Evolutionary conservation across 2,888 invertebrate species (phyloP).

Genomic region (Oxyteleia sp.): DNA sequence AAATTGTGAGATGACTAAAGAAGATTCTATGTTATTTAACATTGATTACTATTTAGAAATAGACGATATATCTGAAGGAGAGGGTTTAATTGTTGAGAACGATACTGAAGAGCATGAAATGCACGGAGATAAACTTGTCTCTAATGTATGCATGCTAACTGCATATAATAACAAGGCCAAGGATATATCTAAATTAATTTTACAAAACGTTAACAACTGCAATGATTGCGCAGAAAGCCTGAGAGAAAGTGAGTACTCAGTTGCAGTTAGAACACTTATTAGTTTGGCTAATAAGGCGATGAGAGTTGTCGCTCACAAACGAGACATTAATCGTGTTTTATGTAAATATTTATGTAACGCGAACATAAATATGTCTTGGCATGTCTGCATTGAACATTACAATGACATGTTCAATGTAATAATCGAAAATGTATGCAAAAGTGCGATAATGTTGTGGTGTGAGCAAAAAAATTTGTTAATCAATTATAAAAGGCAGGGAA

Average conservation of each 20-base stretch:
- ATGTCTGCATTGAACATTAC: neutral
- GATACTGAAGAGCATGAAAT: neutral
- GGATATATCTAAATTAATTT: neutral
- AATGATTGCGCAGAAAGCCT: slow-evolving; percentile 16
- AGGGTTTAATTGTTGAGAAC: neutral
- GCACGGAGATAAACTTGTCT: neutral
- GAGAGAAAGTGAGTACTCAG: slow-evolving; percentile 8
- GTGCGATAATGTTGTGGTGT: neutral
- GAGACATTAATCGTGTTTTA: neutral
- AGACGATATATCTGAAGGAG: neutral
- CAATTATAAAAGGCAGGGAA: neutral
- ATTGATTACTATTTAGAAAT: neutral
- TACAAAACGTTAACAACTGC: slow-evolving; percentile 16
- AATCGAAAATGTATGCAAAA: neutral
- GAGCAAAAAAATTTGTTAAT: neutral
- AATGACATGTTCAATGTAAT: neutral
- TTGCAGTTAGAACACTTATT: neutral
- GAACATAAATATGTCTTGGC: neutral
- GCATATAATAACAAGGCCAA: slow-evolving; percentile 1
- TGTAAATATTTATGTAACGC: neutral
- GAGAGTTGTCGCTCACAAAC: neutral
- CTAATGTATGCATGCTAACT: neutral
- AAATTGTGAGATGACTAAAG: neutral
- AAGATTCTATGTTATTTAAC: neutral
- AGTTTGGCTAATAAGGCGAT: slow-evolving; percentile 7